Evolutionary conservation across 2,113 vertebrate species (phyloP).

Genomic region (Morone saxatilis): DNA sequence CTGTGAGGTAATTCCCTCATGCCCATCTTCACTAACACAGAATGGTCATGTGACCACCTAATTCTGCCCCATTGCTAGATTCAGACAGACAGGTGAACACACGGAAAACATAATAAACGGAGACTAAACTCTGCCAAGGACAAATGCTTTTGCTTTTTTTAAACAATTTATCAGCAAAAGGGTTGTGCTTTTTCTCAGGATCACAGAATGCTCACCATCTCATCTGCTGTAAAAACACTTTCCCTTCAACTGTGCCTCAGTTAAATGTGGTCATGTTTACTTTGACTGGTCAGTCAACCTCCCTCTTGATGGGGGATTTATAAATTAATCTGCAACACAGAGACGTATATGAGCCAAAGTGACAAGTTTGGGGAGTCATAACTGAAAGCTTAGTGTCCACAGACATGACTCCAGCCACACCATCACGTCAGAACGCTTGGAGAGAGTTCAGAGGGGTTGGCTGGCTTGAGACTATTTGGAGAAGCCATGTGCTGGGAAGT

Average conservation of each 20-base stretch:
- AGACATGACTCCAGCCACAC: constrained; percentile 48
- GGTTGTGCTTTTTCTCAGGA: constrained; percentile 8
- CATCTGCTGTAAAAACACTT: constrained; percentile 35
- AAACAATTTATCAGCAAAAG: background rate
- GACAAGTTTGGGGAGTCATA: constrained; percentile 58
- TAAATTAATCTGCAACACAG: constrained; percentile 67
- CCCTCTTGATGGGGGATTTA: constrained; percentile 68
- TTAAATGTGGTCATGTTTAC: constrained; percentile 57
- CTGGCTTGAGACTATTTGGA: constrained; percentile 71
- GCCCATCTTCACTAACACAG: constrained; percentile 72
- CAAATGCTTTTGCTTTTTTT: constrained; percentile 20
- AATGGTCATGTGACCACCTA: constrained; percentile 65
- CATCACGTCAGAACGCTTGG: constrained; percentile 45
- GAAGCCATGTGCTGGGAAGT: constrained; percentile 68
- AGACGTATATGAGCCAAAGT: constrained; percentile 61
- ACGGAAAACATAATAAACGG: constrained; percentile 20
- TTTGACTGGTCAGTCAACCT: constrained; percentile 55
- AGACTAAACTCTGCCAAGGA: constrained; percentile 45
- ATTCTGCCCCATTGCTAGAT: constrained; percentile 48
- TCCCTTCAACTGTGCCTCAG: constrained; percentile 32
- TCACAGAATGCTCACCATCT: constrained; percentile 26
- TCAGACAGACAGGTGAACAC: constrained; percentile 49
- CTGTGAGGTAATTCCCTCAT: constrained; percentile 80
- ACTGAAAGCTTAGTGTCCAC: constrained; percentile 62
- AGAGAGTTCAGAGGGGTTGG: constrained; percentile 65